Conservation (phyloP, 2,113 vertebrate species). For the Sakesphorus luctuosus region DNA sequence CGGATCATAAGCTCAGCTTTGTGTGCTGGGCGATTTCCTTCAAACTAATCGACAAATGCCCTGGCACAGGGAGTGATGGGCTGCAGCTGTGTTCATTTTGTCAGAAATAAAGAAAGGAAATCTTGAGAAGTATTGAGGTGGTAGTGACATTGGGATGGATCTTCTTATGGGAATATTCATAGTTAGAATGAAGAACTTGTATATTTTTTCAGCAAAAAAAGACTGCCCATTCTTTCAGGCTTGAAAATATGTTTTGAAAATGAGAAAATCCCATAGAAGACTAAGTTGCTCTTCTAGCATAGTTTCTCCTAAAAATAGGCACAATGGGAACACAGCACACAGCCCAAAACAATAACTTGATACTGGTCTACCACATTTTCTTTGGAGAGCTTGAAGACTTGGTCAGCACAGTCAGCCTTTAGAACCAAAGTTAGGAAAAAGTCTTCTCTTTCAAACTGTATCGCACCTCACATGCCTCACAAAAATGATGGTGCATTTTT, state of each 20-base stretch:
- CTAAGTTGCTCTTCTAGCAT: background rate
- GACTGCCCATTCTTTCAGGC: background rate
- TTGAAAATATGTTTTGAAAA: background rate
- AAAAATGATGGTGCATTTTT: background rate
- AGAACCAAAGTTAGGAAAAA: background rate
- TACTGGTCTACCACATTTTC: background rate
- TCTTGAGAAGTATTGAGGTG: constrained; percentile 1
- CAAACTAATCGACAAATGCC: constrained; percentile 20
- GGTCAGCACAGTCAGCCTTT: background rate
- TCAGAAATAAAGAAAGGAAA: constrained; percentile 4
- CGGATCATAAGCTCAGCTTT: constrained; percentile 24
- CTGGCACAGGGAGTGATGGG: background rate
- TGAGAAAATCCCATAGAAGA: background rate
- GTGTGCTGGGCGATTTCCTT: constrained; percentile 14
- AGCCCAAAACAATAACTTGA: background rate
- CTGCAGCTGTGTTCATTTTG: constrained; percentile 22
- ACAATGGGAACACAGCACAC: background rate
- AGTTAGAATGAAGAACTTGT: background rate
- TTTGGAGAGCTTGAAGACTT: background rate
- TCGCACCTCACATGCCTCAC: background rate
- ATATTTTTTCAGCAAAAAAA: background rate
- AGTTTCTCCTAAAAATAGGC: background rate
- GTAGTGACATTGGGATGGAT: background rate
- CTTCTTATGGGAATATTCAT: background rate
- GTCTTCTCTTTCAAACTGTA: background rate